Evolutionary conservation across 2,888 invertebrate species (phyloP), one percentile per base, ranked within the genome.

Genomic region (Nymphalis urticae): DNA sequence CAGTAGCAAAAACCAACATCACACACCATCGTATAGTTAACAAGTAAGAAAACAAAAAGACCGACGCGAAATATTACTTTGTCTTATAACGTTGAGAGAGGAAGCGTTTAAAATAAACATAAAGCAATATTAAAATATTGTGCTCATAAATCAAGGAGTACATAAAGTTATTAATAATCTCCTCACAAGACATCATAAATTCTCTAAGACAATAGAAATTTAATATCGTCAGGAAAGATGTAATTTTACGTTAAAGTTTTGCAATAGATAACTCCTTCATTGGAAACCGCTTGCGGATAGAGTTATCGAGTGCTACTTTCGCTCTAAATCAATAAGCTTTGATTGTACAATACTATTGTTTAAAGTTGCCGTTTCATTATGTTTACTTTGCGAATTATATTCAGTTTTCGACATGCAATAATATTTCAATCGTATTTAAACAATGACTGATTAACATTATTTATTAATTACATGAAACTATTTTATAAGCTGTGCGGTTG

Each of bases 181-280:
- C 77, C 79, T 81, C 74, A 80, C 82, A 81, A 76, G 78, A 76
- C 77, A 76, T 76, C 79, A 77, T 89, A 90, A 90, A 89, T 90
- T 88, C 82, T 72, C 81, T 80, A 82, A 86, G 87, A 88, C 88
- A 88, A 87, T 82, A 85, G 88, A 89, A 90, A 90, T 90, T 90
- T 90, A 89, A 90, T 90, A 90, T 89, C 85, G 80, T 76, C 78
- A 81, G 82, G 85, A 85, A 88, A 87, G 85, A 85, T 84, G 85
- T 88, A 88, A 89, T 89, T 89, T 87, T 86, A 83, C 85, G 81
- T 77, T 81, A 80, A 90, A 90, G 86, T 90, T 90, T 86, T 80
- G 83, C 85, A 88, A 90, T 89, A 88, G 88, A 87, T 89, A 85
- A 84, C 83, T 86, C 72, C 80, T 79, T 83, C 83, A 85, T 85